Evolutionary conservation across 2,888 invertebrate species (phyloP), one percentile per base, ranked within the genome.

Genomic region (Actias luna): DNA sequence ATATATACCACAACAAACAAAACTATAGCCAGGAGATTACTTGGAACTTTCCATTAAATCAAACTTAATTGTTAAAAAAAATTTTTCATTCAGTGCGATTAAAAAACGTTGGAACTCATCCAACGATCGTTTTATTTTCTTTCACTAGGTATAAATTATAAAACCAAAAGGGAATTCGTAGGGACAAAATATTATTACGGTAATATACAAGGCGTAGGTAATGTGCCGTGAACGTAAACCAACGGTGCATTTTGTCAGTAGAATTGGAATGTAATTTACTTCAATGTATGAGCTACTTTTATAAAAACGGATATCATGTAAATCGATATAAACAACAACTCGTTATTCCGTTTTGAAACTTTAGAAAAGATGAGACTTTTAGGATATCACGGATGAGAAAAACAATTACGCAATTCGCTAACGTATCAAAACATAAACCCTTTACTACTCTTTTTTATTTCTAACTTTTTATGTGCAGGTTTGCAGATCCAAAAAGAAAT

Each of bases 51-150:
- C n/a, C n/a, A n/a, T n/a, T n/a, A n/a, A n/a, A n/a, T n/a, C n/a
- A n/a, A n/a, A n/a, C n/a, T n/a, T n/a, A n/a, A n/a, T n/a, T n/a
- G n/a, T n/a, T n/a, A n/a, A n/a, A n/a, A n/a, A n/a, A n/a, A n/a
- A n/a, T n/a, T n/a, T n/a, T n/a, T n/a, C n/a, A n/a, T 50, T 25
- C n/a, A 29, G n/a, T 29, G 29, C 27, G 29, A 55, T 55, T 55
- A 55, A 55, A 52, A 29, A n/a, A 29, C 29, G 29, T 55, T 55
- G 55, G 55, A 55, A 55, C 16, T n/a, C n/a, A n/a, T n/a, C 55
- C 55, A 55, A 55, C n/a, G 29, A 55, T 55, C 16, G 12, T 55
- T 55, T 55, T n/a, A 29, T 55, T 29, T 29, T 55, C 29, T n/a
- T 29, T 7, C 29, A n/a, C 55, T n/a, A 55, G 16, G 8, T 50